Conservation (phyloP, 2,888 invertebrate genomes). For the Pterostichus niger region DNA sequence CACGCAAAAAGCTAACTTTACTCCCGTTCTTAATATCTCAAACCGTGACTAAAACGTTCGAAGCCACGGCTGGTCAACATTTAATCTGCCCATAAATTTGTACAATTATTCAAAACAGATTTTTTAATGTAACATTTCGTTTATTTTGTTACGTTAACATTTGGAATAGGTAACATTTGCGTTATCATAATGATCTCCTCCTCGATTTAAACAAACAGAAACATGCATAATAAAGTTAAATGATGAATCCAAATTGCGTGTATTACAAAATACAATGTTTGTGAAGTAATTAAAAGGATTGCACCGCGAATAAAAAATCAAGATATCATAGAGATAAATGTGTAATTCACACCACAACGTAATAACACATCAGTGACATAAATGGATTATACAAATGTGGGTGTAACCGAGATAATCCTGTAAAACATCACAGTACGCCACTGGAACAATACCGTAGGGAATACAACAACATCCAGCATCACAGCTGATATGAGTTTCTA, state of each 20-base stretch:
- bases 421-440: conserved; percentile 18
- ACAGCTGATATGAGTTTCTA: conserved; percentile 32
- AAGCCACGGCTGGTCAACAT: too few species aligned
- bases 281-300: not conserved
- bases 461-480: conserved; percentile 15
- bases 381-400: not conserved
- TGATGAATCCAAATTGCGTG: not conserved
- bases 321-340: not conserved
- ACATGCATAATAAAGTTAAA: not conserved
- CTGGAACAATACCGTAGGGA: conserved; percentile 36
- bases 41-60: too few species aligned
- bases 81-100: too few species aligned
- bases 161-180: too few species aligned
- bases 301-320: not conserved
- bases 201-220: not conserved
- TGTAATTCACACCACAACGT: not conserved
- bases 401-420: not conserved
- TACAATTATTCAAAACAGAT: too few species aligned
- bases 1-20: too few species aligned
- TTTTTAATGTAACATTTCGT: too few species aligned
- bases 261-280: too few species aligned
- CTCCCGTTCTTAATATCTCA: too few species aligned
- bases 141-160: too few species aligned
- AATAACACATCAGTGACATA: not conserved
- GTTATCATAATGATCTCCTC: too few species aligned